These are phyloP conservation scores for Sus cebifrons DNA, from an alignment of 2,797 vertebrate genomes.

Conservation along the genomic window DNA sequence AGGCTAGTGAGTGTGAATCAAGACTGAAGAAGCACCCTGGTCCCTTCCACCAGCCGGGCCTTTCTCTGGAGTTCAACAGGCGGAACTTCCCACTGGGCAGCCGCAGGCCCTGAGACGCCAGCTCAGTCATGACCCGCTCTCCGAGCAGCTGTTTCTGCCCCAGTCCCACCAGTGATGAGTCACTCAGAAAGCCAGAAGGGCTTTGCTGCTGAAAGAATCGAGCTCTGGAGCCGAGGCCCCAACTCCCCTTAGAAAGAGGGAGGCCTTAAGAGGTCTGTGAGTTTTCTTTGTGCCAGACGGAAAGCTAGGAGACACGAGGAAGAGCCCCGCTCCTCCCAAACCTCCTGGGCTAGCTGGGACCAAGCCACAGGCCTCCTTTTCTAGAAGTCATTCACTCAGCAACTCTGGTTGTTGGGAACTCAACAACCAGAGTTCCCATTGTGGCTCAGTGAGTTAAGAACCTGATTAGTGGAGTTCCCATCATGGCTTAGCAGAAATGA, in stretches of 20 bases:
- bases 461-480: too few species aligned
- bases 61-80: background rate
- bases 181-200: background rate
- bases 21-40: background rate
- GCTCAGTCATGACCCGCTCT: background rate
- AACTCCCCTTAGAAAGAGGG: slow-evolving; percentile 1
- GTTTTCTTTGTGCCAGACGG: background rate
- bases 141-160: background rate
- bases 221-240: background rate
- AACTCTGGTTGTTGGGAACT: too few species aligned
- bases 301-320: background rate
- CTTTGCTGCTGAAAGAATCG: background rate
- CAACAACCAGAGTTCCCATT: too few species aligned
- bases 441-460: too few species aligned
- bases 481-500: too few species aligned
- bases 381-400: background rate
- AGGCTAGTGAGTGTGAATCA: background rate
- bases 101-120: background rate
- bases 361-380: background rate
- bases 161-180: background rate
- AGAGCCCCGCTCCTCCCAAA: background rate
- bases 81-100: background rate
- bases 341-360: background rate
- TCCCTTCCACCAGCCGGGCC: background rate
- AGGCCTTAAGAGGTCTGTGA: background rate